Evolutionary conservation across 2,797 vertebrate genomes (phyloP), one percentile per base, ranked within the genome.

Genomic region (Chlorospingus flavigularis): DNA sequence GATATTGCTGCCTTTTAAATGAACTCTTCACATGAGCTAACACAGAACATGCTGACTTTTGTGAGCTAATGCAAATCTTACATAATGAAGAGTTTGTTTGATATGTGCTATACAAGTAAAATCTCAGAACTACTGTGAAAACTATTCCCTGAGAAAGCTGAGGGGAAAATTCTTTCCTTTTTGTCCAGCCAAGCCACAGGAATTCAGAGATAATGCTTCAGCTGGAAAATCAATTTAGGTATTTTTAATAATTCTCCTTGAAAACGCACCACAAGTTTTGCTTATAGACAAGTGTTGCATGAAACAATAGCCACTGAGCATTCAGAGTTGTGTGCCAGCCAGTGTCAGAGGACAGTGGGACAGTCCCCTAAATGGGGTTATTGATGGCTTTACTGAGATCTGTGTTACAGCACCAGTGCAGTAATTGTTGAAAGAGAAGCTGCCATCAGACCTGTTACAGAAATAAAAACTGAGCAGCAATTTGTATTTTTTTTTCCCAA

Each of bases 1-100:
- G 86, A 85, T 90, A 79, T 65, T 76, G 45, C 51, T 95, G 76
- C 67, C 91, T 94, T 86, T 91, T 76, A 81, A 67, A 91, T 88
- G 60, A 92, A 82, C 86, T 61, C 77, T 80, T 86, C 95, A 51
- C 35, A 15, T 79, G 86, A 76, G n/a, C 55, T 86, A 84, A 75
- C 80, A 35, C 63, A 91, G 80, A 78, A 79, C 83, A 90, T 6
- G 1, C 53, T 67, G 72, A 45, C 76, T 84, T 53, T 6, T 39
- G 48, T 76, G 60, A 95, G 63, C 73, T 88, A 68, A 75, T 37
- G 33, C 73, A 83, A 50, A 68, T n/a, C 62, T 84, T 88, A 30
- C 21, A 18, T 48, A 20, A 73, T 65, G 37, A 82, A 50, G 10
- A 79, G 48, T 50, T 68, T 66, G 55, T 90, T 62, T 90, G 60